phyloP scores from a whole-genome alignment of 2,888 invertebrate species.

The Chesias legatella region DNA sequence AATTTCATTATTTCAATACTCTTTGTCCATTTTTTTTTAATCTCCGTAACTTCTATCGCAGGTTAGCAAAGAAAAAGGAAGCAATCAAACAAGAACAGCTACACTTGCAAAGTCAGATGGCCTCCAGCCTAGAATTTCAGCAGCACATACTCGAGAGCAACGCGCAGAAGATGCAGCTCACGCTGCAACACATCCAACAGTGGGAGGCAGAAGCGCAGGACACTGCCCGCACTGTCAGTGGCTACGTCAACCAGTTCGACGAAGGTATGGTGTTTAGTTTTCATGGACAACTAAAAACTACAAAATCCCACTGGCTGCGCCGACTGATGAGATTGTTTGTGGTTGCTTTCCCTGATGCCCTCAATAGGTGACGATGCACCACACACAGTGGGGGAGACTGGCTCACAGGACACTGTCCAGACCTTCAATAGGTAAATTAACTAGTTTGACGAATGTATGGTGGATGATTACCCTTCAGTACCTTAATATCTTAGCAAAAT shows the following conservation, averaged over 20 bases:
- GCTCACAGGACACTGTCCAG: too few species aligned
- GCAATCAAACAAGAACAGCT: conserved; percentile 39
- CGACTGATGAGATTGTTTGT: too few species aligned
- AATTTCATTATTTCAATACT: too few species aligned
- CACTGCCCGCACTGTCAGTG: conserved; percentile 41
- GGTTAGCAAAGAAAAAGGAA: conserved; percentile 8
- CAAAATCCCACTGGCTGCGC: too few species aligned
- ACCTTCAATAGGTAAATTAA: too few species aligned
- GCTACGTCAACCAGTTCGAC: conserved; percentile 56
- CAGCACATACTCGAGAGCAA: conserved; percentile 34
- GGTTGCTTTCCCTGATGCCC: too few species aligned
- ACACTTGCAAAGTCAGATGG: conserved; percentile 39
- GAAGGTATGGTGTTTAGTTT: conserved; percentile 47
- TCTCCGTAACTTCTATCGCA: too few species aligned
- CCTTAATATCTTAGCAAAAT: too few species aligned
- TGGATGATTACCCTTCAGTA: neutral
- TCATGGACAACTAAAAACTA: too few species aligned
- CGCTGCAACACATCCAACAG: conserved; percentile 44
- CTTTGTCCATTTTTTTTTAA: too few species aligned
- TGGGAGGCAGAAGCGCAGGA: conserved; percentile 40
- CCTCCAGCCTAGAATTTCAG: conserved; percentile 37
- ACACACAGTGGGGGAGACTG: too few species aligned
- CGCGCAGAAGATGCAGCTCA: conserved; percentile 46
- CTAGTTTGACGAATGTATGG: conserved; percentile 14
- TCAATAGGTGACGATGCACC: too few species aligned